These are phyloP conservation scores for Eupithecia subumbrata DNA, from an alignment of 2,888 invertebrate species.

Conservation along the genomic window DNA sequence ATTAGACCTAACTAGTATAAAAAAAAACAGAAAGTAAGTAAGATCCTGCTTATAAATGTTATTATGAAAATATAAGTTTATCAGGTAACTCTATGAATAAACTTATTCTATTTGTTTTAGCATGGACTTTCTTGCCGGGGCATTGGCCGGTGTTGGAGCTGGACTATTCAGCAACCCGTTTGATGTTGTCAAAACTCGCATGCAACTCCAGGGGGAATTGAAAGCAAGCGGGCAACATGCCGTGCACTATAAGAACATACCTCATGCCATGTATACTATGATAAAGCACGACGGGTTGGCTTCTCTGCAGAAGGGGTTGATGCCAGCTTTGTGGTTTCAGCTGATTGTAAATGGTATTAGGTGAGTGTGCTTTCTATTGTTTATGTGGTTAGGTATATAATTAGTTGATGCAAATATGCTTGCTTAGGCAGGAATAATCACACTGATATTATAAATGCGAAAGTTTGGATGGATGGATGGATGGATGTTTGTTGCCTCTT, in stretches of 20 bases:
- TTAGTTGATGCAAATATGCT: not conserved
- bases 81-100: not conserved
- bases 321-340: slow-evolving; percentile 93
- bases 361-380: slow-evolving; percentile 57
- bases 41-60: too few species aligned
- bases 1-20: too few species aligned
- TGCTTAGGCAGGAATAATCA: not conserved
- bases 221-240: slow-evolving; percentile 86
- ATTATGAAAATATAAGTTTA: not conserved
- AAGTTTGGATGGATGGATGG: too few species aligned
- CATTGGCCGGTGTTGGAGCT: slow-evolving; percentile 89
- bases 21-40: too few species aligned
- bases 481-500: too few species aligned
- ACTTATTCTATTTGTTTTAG: slow-evolving; percentile 25
- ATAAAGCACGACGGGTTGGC: slow-evolving; percentile 89
- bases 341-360: slow-evolving; percentile 85
- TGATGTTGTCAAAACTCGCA: slow-evolving; percentile 94
- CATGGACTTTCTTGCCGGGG: slow-evolving; percentile 90
- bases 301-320: slow-evolving; percentile 91
- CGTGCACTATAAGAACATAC: slow-evolving; percentile 88
- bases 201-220: slow-evolving; percentile 94
- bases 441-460: too few species aligned
- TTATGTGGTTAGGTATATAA: not conserved
- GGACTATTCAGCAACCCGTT: slow-evolving; percentile 94
- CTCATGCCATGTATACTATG: slow-evolving; percentile 91